Evolutionary conservation across 2,888 invertebrate genomes (phyloP), one percentile per base, ranked within the genome.

Genomic region (Odontocolon sp.): DNA sequence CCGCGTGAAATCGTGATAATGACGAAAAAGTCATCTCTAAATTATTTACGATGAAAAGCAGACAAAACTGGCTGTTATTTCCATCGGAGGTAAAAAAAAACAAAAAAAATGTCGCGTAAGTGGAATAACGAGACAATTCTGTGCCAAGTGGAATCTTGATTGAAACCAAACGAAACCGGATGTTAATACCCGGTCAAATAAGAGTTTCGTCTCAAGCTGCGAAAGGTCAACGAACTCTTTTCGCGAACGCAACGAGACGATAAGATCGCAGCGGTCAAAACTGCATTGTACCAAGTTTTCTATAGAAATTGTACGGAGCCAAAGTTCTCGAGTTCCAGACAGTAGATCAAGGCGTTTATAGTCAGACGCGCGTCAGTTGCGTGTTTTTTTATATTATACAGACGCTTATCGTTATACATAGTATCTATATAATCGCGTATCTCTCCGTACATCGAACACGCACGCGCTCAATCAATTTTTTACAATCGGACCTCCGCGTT

Each of bases 391-490:
- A 36, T 36, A 8, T 8, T 9, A 36, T 31, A 31, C n/a, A n/a
- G n/a, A 31, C 6, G 31, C 3, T 31, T 31, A 31, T 31, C 6
- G 31, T 3, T 31, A 6, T 4, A 4, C 6, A 31, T 4, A 3
- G 6, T 31, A 31, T 31, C 3, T 31, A 4, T 31, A 28, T 28
- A 3, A 28, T 28, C 6, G 3, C 6, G 3, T 28, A 4, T 36
- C 36, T 8, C 3, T 5, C 36, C 45, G 9, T 9, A 8, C 9
- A n/a, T 18, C n/a, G n/a, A 69, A 23, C 63, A 71, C 75, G 71
- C 76, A 76, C 70, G 71, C 71, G 76, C 59, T 28, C 47, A 56
- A 76, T 76, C 52, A 71, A 76, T 76, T 76, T 76, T 76, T 76
- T 47, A 71, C 71, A 40, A 71, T 68, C 5, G 61, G 54, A 42